phyloP scores from a whole-genome alignment of 2,888 invertebrate genomes.

The Parnassius glacialis region DNA sequence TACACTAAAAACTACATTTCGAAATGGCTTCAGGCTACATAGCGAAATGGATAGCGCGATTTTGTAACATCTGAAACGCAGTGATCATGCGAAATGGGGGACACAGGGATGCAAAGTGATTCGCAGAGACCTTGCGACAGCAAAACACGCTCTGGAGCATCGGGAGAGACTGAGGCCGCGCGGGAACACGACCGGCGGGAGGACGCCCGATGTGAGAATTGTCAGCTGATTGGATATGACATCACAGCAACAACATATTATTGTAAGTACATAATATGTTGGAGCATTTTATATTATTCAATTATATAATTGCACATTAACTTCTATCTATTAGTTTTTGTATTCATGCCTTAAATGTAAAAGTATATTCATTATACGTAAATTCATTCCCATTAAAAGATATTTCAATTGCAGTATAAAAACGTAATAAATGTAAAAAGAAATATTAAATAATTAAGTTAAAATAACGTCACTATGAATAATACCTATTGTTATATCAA shows the following conservation, averaged over 20 bases:
- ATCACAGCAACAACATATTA: conserved; percentile 20
- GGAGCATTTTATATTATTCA: no score
- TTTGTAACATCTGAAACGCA: not conserved
- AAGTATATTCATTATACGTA: no score
- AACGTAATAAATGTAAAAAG: no score
- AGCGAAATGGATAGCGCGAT: not conserved
- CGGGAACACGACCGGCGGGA: conserved; percentile 24
- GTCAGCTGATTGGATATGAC: conserved; percentile 43
- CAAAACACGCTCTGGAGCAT: conserved; percentile 76
- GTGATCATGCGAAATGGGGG: conserved; percentile 10
- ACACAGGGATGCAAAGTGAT: conserved; percentile 14
- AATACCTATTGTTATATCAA: no score
- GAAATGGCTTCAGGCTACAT: conserved; percentile 23
- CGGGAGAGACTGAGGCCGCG: conserved; percentile 54
- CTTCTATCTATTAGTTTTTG: no score
- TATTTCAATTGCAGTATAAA: no score
- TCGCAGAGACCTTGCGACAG: conserved; percentile 67
- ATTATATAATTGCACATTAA: no score
- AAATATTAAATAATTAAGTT: no score
- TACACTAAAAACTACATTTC: conserved; percentile 32
- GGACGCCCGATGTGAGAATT: conserved; percentile 24
- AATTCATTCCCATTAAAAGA: no score
- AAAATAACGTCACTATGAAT: no score
- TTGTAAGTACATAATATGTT: no score
- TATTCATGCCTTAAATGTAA: no score